Base-by-base conservation (phyloP, 2,888 invertebrate genomes). In the Mycalesis mineus region DNA sequence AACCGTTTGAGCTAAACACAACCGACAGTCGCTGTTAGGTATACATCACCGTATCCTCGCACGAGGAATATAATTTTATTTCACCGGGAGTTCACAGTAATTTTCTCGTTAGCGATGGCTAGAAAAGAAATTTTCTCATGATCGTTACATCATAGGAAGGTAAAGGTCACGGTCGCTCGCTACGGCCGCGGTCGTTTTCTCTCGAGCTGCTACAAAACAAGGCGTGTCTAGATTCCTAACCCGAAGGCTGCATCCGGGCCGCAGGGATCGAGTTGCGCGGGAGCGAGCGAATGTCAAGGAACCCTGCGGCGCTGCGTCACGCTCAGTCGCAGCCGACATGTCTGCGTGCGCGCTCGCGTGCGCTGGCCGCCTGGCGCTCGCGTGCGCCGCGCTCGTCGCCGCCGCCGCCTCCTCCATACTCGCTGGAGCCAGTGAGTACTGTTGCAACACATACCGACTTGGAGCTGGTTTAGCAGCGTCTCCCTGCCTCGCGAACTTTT, bases 221-320 rank as follows among this genome's bases (percentile, higher is more conserved):
- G 83, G 84, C 79, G 84, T 74, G 81, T 80, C 83, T 80, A 84
- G 81, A 84, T 84, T 84, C 79, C 80, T 82, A 82, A 76, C 75
- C 73, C 78, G 78, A 82, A 84, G 87, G 82, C 86, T 84, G 87
- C 85, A 88, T 88, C 88, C 88, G 88, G 88, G 84, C 87, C 71
- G 77, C 77, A 80, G 82, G 83, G 83, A 80, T 78, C 83, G 70
- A 73, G 78, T 78, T 78, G 77, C 80, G 70, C 75, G 75, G 79
- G 78, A 81, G 79, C 82, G 82, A 72, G 80, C 88, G 87, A 88
- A 88, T 87, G 88, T 87, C 88, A 87, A 88, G 87, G 87, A 88
- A 87, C 87, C 82, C 84, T 80, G 70, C 64, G 60, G 66, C 60
- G 62, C 61, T 62, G 61, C 65, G 65, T 66, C 65, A 66, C 62